Base-by-base conservation (phyloP, 2,113 vertebrate species). In the Mustelus asterias region DNA sequence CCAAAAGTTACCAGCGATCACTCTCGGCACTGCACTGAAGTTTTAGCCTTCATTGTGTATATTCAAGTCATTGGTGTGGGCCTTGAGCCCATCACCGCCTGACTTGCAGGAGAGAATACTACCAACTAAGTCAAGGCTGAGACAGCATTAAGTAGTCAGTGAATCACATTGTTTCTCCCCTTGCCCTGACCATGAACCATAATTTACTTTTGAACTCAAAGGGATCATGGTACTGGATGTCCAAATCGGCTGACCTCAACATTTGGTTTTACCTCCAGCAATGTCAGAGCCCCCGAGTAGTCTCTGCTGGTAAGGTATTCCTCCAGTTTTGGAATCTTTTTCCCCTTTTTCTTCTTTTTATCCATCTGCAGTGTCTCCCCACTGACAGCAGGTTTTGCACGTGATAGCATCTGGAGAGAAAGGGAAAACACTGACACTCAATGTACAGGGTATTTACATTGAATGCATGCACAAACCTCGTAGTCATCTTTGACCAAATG, bases 201-300 rank as follows among this genome's bases (percentile, higher is more conserved):
- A 83, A 18, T 37, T 22, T 58, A 63, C 88, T 33, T 60, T 60
- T n/a, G 24, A 18, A 60, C 26, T 26, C 88, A n/a, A 60, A 63
- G 18, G 26, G 18, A 65, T 65, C 13, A 93, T 37, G 33, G 26
- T 11, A 90, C 0, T 26, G 44, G 9, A 26, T 7, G 44, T 24
- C 60, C 26, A 90, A 90, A 90, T n/a, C 14, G 29, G 2, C 88
- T 63, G 14, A 29, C 33, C 48, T 18, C 22, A 88, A 88, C 44
- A 26, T 63, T 29, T 6, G 7, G 72, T 26, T 67, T 97, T 97
- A 99, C 99, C 98, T 99, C 99, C 96, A 99, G 96, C 0, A 99
- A 97, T 2, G 99, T 98, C 96, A 99, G 97, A 2, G 98, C 98
- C 16, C 99, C 99, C 0, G 99, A 98, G 97, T 99, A 99, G 97